Evolutionary conservation across 2,113 vertebrate species (phyloP), one percentile per base, ranked within the genome.

Genomic region (Corythornis vintsioides): DNA sequence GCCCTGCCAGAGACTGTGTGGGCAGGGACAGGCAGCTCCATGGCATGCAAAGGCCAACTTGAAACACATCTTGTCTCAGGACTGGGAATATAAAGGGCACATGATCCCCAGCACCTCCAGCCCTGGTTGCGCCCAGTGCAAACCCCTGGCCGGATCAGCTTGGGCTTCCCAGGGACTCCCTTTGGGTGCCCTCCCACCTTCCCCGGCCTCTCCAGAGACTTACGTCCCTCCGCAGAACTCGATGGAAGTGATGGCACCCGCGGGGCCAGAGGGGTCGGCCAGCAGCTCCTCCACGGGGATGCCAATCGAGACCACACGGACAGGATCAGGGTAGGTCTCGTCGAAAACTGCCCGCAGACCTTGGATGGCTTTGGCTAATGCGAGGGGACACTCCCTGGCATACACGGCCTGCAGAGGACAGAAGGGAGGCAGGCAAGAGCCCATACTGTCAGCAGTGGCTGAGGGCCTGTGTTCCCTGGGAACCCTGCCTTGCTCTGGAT

Each of bases 211-310:
- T 26, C 12, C 3, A 28, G 33, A 42, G 64, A 99, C 99, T 98
- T 97, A 99, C 99, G 99, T 99, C 81, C 99, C 99, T 20, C 99
- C 99, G 3, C 99, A 99, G 95, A 99, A 99, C 96, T 99, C 99
- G 1, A 99, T 97, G 8, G 99, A 99, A 64, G 98, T 98, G 48
- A 99, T 79, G 13, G 98, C 98, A 13, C 99, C 99, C 0, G 98
- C 98, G 1, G 98, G 95, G 18, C 99, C 97, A 4, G 97, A 98
- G 25, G 99, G 99, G 91, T 99, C 99, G 1, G 97, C 97, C 94
- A 99, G 96, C 91, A 99, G 97, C 33, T 99, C 97, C 38, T 98
- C 97, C 29, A 99, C 98, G 0, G 99, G 98, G 52, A 99, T 94
- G 15, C 99, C 99, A 20, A 99, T 98, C 3, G 99, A 99, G 72